These are phyloP conservation scores for Eupithecia abbreviata DNA, from an alignment of 2,888 invertebrate genomes.

Conservation along the genomic window DNA sequence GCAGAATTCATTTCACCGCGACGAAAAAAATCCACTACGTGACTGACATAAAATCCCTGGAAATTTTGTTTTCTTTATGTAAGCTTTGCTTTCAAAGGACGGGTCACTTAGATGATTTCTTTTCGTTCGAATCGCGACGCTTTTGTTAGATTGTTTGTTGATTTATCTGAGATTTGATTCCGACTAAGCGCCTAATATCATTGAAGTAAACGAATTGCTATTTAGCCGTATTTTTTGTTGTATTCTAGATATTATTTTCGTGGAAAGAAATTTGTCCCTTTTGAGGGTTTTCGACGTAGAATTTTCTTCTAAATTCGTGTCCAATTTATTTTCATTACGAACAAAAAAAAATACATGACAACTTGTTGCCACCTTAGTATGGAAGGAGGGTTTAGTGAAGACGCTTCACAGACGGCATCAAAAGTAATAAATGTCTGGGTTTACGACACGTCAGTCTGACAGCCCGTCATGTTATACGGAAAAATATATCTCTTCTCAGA, in stretches of 20 bases:
- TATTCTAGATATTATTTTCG: neutral
- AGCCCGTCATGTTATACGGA: slow-evolving; percentile 58
- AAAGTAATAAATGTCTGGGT: slow-evolving; percentile 70
- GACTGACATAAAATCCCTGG: slow-evolving; percentile 71
- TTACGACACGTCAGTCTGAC: slow-evolving; percentile 62
- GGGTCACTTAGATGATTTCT: slow-evolving; percentile 58
- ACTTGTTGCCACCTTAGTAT: slow-evolving; percentile 48
- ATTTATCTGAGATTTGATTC: slow-evolving; percentile 46
- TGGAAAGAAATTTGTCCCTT: neutral
- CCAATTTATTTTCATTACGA: neutral
- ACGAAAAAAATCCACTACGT: slow-evolving; percentile 65
- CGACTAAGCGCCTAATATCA: slow-evolving; percentile 16
- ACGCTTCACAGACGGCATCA: slow-evolving; percentile 58
- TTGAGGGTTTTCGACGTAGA: neutral
- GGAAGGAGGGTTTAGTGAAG: slow-evolving; percentile 45
- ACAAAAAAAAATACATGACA: slow-evolving; percentile 39
- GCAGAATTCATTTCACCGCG: slow-evolving; percentile 65
- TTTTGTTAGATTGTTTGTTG: slow-evolving; percentile 53
- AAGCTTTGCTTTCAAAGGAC: slow-evolving; percentile 60
- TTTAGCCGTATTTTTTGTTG: neutral
- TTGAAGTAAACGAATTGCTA: neutral
- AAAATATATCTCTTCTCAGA: slow-evolving; percentile 63
- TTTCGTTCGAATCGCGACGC: slow-evolving; percentile 51
- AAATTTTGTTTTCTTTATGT: slow-evolving; percentile 69
- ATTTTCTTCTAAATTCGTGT: neutral